These are phyloP conservation scores for Folsomia candida DNA, from an alignment of 2,888 invertebrate species.

Conservation along the genomic window DNA sequence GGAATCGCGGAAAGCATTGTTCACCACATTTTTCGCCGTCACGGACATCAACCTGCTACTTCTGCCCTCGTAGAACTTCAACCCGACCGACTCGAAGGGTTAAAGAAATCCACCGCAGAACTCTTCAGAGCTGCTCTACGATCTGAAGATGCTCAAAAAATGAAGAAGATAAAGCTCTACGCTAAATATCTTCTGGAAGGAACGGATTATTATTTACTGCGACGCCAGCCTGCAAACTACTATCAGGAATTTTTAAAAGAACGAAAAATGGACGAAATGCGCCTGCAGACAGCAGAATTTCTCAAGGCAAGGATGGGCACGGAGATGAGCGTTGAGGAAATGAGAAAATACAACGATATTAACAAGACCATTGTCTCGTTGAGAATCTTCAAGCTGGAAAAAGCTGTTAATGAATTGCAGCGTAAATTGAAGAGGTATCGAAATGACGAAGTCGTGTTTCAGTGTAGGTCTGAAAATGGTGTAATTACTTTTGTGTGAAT, in stretches of 20 bases:
- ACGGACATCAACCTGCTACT: neutral
- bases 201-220: conserved; percentile 24
- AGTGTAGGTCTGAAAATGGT: neutral
- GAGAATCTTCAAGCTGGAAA: conserved; percentile 25
- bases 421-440: neutral
- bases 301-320: conserved; percentile 24
- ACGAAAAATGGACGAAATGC: conserved; percentile 22
- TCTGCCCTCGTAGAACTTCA: neutral
- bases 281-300: conserved; percentile 18
- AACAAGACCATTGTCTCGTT: conserved; percentile 21
- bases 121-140: conserved; percentile 19
- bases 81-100: conserved; percentile 22
- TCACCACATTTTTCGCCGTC: neutral
- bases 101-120: conserved; percentile 21
- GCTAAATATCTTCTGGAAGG: conserved; percentile 24
- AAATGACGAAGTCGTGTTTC: too few species aligned
- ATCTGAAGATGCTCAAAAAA: neutral
- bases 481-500: neutral
- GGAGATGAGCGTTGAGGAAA: conserved; percentile 32
- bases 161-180: conserved; percentile 29
- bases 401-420: neutral
- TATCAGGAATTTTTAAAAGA: conserved; percentile 21
- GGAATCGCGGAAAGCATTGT: conserved; percentile 5
- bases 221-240: conserved; percentile 4
- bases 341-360: conserved; percentile 24